Conservation (phyloP, 2,113 vertebrate genomes). For the Bostrychus sinensis region DNA sequence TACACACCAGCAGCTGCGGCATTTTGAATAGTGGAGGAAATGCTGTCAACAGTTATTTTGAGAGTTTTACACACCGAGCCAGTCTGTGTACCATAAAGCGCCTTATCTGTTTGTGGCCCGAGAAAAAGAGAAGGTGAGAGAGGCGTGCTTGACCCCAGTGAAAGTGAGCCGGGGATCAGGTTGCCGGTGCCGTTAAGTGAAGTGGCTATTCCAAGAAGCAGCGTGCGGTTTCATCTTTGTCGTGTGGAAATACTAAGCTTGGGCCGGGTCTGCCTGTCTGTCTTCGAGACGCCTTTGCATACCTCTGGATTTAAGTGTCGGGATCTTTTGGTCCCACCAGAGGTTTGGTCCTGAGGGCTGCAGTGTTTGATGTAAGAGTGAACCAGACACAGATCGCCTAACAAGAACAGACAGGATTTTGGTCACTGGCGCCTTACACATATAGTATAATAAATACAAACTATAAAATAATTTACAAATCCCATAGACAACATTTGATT, state of each 20-base stretch:
- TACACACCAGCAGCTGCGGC: conserved; percentile 73
- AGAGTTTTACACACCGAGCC: conserved; percentile 53
- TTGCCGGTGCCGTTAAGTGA: conserved; percentile 49
- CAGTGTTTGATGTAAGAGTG: conserved; percentile 37
- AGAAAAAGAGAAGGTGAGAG: conserved; percentile 44
- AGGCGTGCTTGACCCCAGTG: conserved; percentile 41
- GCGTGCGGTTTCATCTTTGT: conserved; percentile 66
- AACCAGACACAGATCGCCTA: conserved; percentile 19
- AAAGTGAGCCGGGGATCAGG: conserved; percentile 63
- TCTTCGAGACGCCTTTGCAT: conserved; percentile 43
- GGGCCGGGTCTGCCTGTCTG: conserved; percentile 19
- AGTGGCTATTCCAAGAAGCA: conserved; percentile 62
- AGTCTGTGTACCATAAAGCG: not conserved
- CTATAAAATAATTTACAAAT: too few relatives aligned
- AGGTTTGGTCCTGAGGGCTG: conserved; percentile 5
- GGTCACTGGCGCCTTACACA: not conserved
- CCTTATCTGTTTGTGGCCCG: conserved; percentile 7
- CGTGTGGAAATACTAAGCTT: conserved; percentile 50
- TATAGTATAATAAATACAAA: too few relatives aligned
- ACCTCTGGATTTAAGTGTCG: conserved; percentile 38
- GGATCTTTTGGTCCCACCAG: conserved; percentile 18
- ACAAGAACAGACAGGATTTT: conserved; percentile 23
- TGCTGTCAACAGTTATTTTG: conserved; percentile 73
- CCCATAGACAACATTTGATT: too few relatives aligned
- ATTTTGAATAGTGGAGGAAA: conserved; percentile 57